phyloP scores from a whole-genome alignment of 2,113 vertebrate species.

The Procapra przewalskii region DNA sequence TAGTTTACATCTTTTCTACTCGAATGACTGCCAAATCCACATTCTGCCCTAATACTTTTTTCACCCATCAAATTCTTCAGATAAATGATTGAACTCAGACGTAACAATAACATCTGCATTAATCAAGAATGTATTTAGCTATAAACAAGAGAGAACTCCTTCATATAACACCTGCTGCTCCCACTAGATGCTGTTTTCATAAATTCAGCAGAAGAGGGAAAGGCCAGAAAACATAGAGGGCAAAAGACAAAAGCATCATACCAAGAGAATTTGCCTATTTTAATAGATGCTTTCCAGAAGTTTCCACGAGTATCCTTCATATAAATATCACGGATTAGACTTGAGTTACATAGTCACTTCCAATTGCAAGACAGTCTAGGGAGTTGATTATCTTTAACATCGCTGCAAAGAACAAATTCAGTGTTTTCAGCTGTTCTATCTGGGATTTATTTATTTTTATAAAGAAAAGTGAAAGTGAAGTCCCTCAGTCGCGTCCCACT shows the following conservation, averaged over 20 bases:
- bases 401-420: background rate
- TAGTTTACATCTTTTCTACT: background rate
- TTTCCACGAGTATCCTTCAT: background rate
- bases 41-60: background rate
- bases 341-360: background rate
- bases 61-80: background rate
- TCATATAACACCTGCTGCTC: background rate
- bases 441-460: background rate
- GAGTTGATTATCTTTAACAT: background rate
- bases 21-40: background rate
- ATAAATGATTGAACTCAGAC: background rate
- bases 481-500: fast-evolving
- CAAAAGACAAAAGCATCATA: background rate
- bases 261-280: background rate
- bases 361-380: background rate
- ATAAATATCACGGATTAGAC: background rate
- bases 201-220: background rate
- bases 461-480: too few relatives aligned
- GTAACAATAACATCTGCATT: background rate
- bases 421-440: background rate
- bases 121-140: background rate
- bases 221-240: background rate
- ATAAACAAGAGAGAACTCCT: background rate
- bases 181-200: background rate
- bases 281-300: background rate